phyloP scores from a whole-genome alignment of 1,140 invertebrate genomes.

The Aethina tumida region DNA sequence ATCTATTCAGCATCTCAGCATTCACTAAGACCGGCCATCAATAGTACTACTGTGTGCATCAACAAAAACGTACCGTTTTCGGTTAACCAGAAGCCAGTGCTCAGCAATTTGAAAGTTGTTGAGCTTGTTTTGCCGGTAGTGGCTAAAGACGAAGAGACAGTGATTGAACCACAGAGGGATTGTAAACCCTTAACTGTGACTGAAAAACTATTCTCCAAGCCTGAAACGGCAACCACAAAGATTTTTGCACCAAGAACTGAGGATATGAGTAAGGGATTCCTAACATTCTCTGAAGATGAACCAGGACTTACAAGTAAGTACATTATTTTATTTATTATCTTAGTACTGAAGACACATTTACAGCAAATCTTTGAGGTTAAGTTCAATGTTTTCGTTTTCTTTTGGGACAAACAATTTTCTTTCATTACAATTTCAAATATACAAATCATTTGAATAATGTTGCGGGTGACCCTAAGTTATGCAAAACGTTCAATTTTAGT shows the following conservation, averaged over 20 bases:
- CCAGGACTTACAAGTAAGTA: conserved; percentile 74
- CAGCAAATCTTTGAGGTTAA: too few species aligned
- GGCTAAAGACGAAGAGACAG: conserved; percentile 1
- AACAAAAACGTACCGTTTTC: too few species aligned
- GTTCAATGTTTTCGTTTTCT: too few species aligned
- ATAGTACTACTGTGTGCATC: too few species aligned
- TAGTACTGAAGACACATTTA: conserved; percentile 60
- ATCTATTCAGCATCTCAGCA: conserved; percentile 70
- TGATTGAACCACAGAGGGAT: conserved; percentile 14
- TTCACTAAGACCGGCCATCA: too few species aligned
- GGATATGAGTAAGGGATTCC: conserved; percentile 89
- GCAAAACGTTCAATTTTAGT: too few species aligned
- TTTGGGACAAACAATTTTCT: too few species aligned
- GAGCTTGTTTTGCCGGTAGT: conserved; percentile 13
- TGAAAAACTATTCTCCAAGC: conserved; percentile 28
- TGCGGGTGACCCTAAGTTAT: too few species aligned
- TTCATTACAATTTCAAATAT: too few species aligned
- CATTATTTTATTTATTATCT: conserved; percentile 31
- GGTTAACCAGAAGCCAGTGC: conserved; percentile 27
- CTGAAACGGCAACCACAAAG: conserved; percentile 58
- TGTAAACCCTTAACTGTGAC: conserved; percentile 29
- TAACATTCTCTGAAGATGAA: conserved; percentile 78
- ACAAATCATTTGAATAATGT: too few species aligned
- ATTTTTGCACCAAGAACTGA: conserved; percentile 78
- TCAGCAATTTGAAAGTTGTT: conserved; percentile 20